Evolutionary conservation across 23 tunicate genomes (phyloP), one percentile per base, ranked within the genome.

Genomic region (Ascidia mentula): DNA sequence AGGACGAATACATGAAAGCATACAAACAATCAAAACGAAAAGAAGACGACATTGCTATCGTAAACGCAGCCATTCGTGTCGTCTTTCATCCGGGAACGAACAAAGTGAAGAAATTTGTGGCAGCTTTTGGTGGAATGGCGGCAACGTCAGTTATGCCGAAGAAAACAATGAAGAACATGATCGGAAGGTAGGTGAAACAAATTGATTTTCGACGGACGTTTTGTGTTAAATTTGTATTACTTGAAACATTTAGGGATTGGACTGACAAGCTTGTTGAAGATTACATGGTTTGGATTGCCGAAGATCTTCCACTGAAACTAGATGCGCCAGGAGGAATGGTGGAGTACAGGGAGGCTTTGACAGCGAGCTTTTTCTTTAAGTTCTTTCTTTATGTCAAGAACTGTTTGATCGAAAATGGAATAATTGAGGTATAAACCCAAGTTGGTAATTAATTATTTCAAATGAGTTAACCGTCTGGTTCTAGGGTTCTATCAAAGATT

Each of bases 41-140:
- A 53, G 97, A 91, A 45, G 99, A 96, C 69, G 99, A 96, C 74
- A 91, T 96, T 42, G 94, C 99, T 7, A 96, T 96, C 30, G 99
- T 96, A 20, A 96, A 96, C 46, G 82, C 97, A 17, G 97, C 99
- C 28, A 81, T 96, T 77, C 45, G 40, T 36, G 97, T 96, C 46
- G 32, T 38, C 31, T 91, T 96, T 70, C 35, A 96, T 69, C 88
- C 97, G 3, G 82, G 69, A 12, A 84, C 81, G 0, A 34, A 37
- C 65, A 87, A 65, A 72, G 94, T 96, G 15, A 81, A 80, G 40
- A 72, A 74, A 37, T 87, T 96, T 45, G 74, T 83, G 5, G 90
- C 88, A 6, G 85, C 95, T 1, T 91, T 80, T 74, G 99, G 99
- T 26, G 99, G 99, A 32, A 88, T 92, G 92, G 91, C 95, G 32